Evolutionary conservation across 2,888 invertebrate species (phyloP), one percentile per base, ranked within the genome.

Genomic region (Athalia cordata): DNA sequence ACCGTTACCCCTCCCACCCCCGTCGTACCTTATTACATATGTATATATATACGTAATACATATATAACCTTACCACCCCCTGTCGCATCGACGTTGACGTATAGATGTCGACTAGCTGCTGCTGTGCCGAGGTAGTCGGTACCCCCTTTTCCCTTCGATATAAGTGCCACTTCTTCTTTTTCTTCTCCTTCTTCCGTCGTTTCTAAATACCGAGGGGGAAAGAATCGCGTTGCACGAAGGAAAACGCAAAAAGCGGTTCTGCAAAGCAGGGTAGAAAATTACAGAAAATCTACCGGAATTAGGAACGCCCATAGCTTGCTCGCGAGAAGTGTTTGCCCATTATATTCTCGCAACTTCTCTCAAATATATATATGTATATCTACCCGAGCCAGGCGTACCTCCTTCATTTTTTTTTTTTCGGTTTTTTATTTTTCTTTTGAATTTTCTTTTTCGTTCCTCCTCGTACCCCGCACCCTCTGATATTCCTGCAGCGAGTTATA

Each of bases 281-380:
- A 84, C 84, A 83, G 84, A 85, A 86, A 85, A 87, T 87, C 84
- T 85, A 83, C 81, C 82, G 82, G 84, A 84, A 85, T 86, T 83
- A 82, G 80, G 81, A 81, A 83, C 82, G 75, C 78, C 66, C 70
- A 79, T 29, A 29, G 29, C 29, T 29, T 29, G 80, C 79, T 79
- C 80, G 77, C 29, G 29, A 29, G 80, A 80, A 77, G 78, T 86
- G 84, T 86, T 86, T 86, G 85, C 86, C 83, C 85, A 85, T 86
- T 86, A 86, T 86, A 86, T 86, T 84, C 84, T 82, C 82, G 83
- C 82, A 81, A 81, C 81, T 80, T 81, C 79, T 79, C 81, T 78
- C 77, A 78, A 75, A 75, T 75, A 75, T 75, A 47, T 49, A 64
- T 62, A 47, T 49, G 50, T 62, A 61, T 11, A 15, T 8, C 75